Conservation (phyloP, 2,888 invertebrate species). For the Calephelis perditalis region DNA sequence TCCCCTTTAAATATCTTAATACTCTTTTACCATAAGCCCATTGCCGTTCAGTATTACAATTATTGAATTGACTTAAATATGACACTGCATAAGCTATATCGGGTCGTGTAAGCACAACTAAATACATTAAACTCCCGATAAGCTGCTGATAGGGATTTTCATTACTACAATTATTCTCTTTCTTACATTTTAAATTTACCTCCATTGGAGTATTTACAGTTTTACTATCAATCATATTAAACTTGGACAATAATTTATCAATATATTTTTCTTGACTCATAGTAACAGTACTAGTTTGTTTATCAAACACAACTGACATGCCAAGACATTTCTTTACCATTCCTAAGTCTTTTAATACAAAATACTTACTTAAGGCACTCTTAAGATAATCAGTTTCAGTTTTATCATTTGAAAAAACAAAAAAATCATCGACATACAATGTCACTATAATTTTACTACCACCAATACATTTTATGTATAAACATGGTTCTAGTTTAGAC, state of each 20-base stretch:
- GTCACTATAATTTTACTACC: conserved; percentile 16
- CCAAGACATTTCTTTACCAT: not conserved
- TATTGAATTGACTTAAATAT: conserved; percentile 22
- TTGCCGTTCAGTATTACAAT: not conserved
- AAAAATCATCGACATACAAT: conserved; percentile 21
- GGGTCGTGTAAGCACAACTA: not conserved
- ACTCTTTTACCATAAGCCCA: conserved; percentile 29
- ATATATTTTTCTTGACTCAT: not conserved
- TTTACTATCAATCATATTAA: not conserved
- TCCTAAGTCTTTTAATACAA: not conserved
- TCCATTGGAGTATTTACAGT: conserved; percentile 6
- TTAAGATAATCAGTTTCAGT: not conserved
- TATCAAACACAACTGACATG: not conserved
- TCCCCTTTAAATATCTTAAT: conserved; percentile 20
- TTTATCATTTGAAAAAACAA: conserved; percentile 17
- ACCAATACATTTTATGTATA: conserved; percentile 14
- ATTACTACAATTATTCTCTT: conserved; percentile 1
- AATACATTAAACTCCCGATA: not conserved
- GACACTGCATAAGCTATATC: conserved; percentile 7
- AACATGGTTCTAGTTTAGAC: conserved; percentile 17
- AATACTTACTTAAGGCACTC: not conserved
- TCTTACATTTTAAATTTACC: not conserved
- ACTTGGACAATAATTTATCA: not conserved
- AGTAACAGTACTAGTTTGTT: not conserved
- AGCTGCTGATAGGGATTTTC: conserved; percentile 4